Conservation (phyloP, 2,113 vertebrate species). For the Trematomus loennbergii region DNA sequence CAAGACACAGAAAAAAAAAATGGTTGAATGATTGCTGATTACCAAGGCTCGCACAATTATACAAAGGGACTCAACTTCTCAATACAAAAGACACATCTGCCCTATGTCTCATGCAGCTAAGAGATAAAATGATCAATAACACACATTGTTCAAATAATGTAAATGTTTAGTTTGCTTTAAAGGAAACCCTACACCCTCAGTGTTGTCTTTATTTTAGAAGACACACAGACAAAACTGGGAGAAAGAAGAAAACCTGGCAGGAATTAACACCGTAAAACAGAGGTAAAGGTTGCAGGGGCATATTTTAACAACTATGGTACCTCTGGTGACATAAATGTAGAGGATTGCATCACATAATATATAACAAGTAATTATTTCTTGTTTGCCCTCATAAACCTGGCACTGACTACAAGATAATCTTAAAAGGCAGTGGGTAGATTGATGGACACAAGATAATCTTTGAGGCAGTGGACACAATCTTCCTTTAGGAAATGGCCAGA, state of each 20-base stretch:
- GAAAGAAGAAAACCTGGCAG: neutral
- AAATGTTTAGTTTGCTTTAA: slow-evolving; percentile 10
- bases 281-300: neutral
- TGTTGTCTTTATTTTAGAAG: slow-evolving; percentile 15
- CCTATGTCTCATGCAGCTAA: neutral
- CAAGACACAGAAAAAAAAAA: neutral
- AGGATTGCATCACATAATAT: neutral
- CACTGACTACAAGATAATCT: slow-evolving; percentile 34
- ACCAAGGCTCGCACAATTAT: neutral
- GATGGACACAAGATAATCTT: slow-evolving; percentile 55
- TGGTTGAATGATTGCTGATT: neutral
- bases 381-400: slow-evolving; percentile 32
- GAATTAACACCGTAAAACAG: neutral
- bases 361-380: neutral
- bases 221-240: neutral
- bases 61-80: neutral
- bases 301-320: neutral
- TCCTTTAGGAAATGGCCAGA: slow-evolving; percentile 66
- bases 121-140: slow-evolving; percentile 11
- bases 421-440: slow-evolving; percentile 34
- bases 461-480: slow-evolving; percentile 50
- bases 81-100: neutral
- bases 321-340: neutral
- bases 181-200: neutral
- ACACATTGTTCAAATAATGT: slow-evolving; percentile 11